Percentiles rank a stretch among this genome's conserved stretches.
phyloP scores from a whole-genome alignment of 2,888 invertebrate species.

The Liodrosophila aerea region DNA sequence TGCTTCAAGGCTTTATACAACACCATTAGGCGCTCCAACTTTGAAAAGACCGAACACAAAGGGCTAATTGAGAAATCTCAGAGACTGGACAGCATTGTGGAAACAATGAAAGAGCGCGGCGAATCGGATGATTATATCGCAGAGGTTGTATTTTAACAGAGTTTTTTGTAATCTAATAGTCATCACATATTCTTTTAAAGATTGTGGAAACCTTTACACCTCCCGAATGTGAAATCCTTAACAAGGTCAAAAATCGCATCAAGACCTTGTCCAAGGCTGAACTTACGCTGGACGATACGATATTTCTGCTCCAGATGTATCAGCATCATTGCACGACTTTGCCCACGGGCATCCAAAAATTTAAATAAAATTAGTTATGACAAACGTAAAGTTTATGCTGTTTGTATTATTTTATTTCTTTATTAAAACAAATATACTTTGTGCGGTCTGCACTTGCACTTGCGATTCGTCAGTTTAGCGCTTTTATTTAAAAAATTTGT shows the following conservation, averaged over 20 bases:
- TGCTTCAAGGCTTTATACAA: slow-evolving; percentile 89
- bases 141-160: slow-evolving; percentile 84
- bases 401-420: too few species aligned
- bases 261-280: slow-evolving; percentile 91
- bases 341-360: slow-evolving; percentile 58
- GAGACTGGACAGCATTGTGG: slow-evolving; percentile 90
- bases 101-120: slow-evolving; percentile 90
- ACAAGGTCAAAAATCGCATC: slow-evolving; percentile 88
- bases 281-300: slow-evolving; percentile 90
- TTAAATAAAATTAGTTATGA: slow-evolving; percentile 48
- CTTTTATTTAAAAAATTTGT: too few species aligned
- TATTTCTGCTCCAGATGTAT: slow-evolving; percentile 92
- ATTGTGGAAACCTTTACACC: slow-evolving; percentile 91
- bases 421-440: too few species aligned
- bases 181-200: slow-evolving; percentile 46
- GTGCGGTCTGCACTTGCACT: too few species aligned
- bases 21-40: slow-evolving; percentile 86
- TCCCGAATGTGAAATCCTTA: slow-evolving; percentile 89
- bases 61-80: slow-evolving; percentile 93
- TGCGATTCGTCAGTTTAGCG: too few species aligned
- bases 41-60: slow-evolving; percentile 87
- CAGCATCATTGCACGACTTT: slow-evolving; percentile 83
- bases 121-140: slow-evolving; percentile 90
- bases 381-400: too few species aligned
- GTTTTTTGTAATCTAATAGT: not conserved